Conservation (phyloP, 2,797 vertebrate genomes). For the Gastrophryne carolinensis region DNA sequence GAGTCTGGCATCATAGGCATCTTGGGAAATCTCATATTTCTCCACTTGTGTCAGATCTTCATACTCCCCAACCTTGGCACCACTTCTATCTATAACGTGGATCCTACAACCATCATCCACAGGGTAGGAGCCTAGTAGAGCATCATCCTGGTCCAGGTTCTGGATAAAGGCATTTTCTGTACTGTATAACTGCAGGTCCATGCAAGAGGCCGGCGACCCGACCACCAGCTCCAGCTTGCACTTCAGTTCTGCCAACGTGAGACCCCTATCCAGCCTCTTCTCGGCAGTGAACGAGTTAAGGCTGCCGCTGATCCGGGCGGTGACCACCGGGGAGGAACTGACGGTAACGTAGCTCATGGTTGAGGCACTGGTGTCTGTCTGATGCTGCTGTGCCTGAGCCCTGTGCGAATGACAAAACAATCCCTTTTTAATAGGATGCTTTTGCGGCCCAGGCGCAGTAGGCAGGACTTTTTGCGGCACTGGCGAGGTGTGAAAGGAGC, state of each 20-base stretch:
- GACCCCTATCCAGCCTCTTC: constrained; percentile 77
- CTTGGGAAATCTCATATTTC: constrained; percentile 79
- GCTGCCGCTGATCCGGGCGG: constrained; percentile 79
- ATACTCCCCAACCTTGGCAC: constrained; percentile 73
- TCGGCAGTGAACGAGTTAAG: constrained; percentile 73
- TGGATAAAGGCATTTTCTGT: constrained; percentile 72
- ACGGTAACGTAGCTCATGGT: constrained; percentile 35
- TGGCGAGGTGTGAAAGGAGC: no score
- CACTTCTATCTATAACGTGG: constrained; percentile 84
- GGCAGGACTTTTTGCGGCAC: accelerated
- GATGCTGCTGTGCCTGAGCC: neutral
- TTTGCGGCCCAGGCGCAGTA: no score
- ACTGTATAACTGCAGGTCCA: constrained; percentile 85
- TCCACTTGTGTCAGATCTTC: constrained; percentile 81
- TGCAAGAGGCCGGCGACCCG: constrained; percentile 74
- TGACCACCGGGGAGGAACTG: constrained; percentile 71
- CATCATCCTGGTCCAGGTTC: constrained; percentile 81
- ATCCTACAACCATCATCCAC: constrained; percentile 87
- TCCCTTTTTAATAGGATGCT: neutral
- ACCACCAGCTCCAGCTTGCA: constrained; percentile 84
- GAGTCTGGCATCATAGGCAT: constrained; percentile 81
- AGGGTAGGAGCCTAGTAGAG: constrained; percentile 85
- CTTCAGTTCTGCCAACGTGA: constrained; percentile 85
- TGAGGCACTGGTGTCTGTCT: neutral
- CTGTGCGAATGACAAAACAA: neutral